phyloP scores from a whole-genome alignment of 1,140 invertebrate species.

The Brachionus koreanus region DNA sequence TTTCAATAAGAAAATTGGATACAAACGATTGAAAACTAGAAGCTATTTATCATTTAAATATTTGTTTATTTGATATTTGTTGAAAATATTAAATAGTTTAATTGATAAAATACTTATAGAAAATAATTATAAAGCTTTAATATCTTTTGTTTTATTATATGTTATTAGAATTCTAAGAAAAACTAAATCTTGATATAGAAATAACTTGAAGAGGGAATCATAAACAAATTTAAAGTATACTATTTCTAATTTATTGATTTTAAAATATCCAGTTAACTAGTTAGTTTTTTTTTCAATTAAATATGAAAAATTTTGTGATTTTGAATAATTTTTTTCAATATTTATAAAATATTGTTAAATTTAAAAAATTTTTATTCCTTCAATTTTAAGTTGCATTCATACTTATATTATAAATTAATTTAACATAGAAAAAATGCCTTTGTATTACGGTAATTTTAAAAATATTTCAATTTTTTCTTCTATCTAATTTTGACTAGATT shows the following conservation, averaged over 20 bases:
- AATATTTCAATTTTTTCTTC: too few species aligned
- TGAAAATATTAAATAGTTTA: slow-evolving; percentile 21
- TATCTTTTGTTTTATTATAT: not conserved
- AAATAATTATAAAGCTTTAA: not conserved
- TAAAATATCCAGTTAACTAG: not conserved
- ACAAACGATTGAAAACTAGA: not conserved
- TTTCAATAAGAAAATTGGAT: not conserved
- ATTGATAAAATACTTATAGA: slow-evolving; percentile 38
- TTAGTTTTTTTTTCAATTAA: too few species aligned
- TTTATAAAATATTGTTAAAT: too few species aligned
- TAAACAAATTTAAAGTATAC: not conserved
- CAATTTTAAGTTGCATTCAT: too few species aligned
- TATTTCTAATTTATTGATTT: not conserved
- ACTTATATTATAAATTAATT: too few species aligned
- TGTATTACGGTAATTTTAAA: too few species aligned
- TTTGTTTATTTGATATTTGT: slow-evolving; percentile 37
- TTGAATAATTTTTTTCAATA: too few species aligned
- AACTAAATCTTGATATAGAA: not conserved
- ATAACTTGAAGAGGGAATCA: not conserved
- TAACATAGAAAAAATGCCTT: too few species aligned
- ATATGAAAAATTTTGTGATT: too few species aligned
- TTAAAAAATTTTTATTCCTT: too few species aligned
- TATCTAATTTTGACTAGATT: too few species aligned
- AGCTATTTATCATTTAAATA: slow-evolving; percentile 29
- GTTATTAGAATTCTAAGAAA: not conserved